Base-by-base conservation (phyloP, 2,113 vertebrate species). In the Furnarius figulus region DNA sequence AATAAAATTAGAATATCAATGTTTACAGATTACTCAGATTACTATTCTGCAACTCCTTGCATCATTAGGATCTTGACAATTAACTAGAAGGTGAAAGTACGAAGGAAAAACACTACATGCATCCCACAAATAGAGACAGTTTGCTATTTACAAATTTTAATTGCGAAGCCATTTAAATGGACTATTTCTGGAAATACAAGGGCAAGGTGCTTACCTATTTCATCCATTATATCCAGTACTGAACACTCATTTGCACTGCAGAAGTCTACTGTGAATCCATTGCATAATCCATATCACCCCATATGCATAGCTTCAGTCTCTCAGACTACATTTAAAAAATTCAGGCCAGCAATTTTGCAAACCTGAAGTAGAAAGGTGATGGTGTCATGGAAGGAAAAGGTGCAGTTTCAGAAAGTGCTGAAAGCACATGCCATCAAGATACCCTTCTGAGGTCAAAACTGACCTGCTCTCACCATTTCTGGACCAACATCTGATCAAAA, bases 401-500 rank as follows among this genome's bases (percentile, higher is more conserved):
- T 30, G 42, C 75, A 40, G 78, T 58, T 97, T 97, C 90, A 95
- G 80, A 63, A 44, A 55, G 31, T 0, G 7, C 16, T 28, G 47
- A 63, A 93, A 80, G 50, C 3, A 1, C 47, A 53, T 40, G 87
- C 12, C 39, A 91, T 27, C 28, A 7, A 68, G 87, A 53, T 12
- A 44, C 35, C 89, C 79, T 87, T 80, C 9, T 2, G 14, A 89
- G 56, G 40, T 79, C 82, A 67, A 86, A 76, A 50, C 44, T 52
- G 63, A 72, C 66, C 75, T 0, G 1, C 59, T 85, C 85, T 85
- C 80, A 86, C 28, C 61, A 40, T 42, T 87, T 50, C 65, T 80
- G 72, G 40, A 62, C 83, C 77, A 67, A 53, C 62, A 72, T 80
- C 89, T 90, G 81, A 97, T 87, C 61, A 92, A 97, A 96, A 96